Evolutionary conservation across 2,113 vertebrate species (phyloP).

Genomic region (Aepyceros melampus): DNA sequence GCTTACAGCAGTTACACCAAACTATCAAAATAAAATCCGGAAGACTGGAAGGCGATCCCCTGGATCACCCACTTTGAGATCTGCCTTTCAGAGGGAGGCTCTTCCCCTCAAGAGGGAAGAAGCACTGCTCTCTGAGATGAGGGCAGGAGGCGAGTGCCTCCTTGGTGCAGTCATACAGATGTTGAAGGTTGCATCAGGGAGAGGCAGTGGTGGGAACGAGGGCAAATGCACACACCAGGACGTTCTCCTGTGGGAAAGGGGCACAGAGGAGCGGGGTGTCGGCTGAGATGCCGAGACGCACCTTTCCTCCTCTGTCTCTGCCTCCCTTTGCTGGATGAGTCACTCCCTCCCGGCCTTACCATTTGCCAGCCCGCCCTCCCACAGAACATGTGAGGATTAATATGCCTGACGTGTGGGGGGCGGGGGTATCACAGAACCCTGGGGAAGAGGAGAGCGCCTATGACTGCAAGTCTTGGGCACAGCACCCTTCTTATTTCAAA

Average conservation of each 20-base stretch:
- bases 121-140: not conserved
- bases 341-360: not conserved
- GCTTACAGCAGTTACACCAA: conserved; percentile 29
- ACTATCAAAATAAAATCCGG: conserved; percentile 41
- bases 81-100: not conserved
- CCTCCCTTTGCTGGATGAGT: not conserved
- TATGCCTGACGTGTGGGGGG: not conserved
- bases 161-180: not conserved
- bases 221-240: too few relatives aligned
- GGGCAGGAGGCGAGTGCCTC: not conserved
- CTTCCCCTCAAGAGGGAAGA: not conserved
- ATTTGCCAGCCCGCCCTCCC: not conserved
- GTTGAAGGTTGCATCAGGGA: fast-evolving
- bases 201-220: not conserved
- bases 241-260: not conserved
- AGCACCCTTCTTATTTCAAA: not conserved
- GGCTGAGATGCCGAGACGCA: not conserved
- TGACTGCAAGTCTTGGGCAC: not conserved
- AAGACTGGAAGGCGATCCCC: not conserved
- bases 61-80: not conserved
- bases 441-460: not conserved
- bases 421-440: not conserved
- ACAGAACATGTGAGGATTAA: not conserved
- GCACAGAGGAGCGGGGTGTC: not conserved
- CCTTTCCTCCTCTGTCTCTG: not conserved